Base-by-base conservation (phyloP, 2,888 invertebrate genomes). In the Thelaira solivaga region DNA sequence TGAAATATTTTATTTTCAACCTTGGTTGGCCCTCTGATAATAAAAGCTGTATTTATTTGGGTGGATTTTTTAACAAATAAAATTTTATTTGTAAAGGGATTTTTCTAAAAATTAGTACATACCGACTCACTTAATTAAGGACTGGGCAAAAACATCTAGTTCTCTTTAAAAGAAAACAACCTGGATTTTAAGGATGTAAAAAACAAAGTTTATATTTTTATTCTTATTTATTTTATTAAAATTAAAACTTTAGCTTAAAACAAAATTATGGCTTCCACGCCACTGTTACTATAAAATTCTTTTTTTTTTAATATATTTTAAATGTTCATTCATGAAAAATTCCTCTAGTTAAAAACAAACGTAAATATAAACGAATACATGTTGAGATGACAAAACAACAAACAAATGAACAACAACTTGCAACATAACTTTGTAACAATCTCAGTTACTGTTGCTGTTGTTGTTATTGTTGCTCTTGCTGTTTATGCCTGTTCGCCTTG, bases 321-420 rank as follows among this genome's bases (percentile, higher is more conserved):
- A 67, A 51, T 68, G 57, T 68, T 57, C 68, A 73, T 77, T 73
- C 77, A 73, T 68, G 55, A 34, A 68, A 68, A 77, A 68, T 73
- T 77, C 68, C 49, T 53, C 36, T 16, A n/a, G n/a, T n/a, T n/a
- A 13, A 43, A 61, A 43, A 39, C 39, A 18, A 24, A 43, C 5
- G 16, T 22, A 13, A 13, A 64, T 16, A 7, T 41, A 49, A 72
- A 72, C 45, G 34, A 34, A 11, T 16, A 29, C 47, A 67, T 67
- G 41, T 72, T 36, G 55, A 64, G 45, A 49, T 68, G 43, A 57
- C 68, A 62, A 76, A 67, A 53, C 59, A 57, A 26, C 57, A 34
- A 45, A 26, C 47, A 73, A 65, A 59, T 41, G 26, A 34, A 20
- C 20, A 65, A 67, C 51, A 74, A 29, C 45, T n/a, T 45, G 45